A percentile compares a stretch with the other conserved stretches of the same genome.
These are phyloP conservation scores for Aelia acuminata DNA, from an alignment of 2,888 invertebrate species.

Conservation along the genomic window DNA sequence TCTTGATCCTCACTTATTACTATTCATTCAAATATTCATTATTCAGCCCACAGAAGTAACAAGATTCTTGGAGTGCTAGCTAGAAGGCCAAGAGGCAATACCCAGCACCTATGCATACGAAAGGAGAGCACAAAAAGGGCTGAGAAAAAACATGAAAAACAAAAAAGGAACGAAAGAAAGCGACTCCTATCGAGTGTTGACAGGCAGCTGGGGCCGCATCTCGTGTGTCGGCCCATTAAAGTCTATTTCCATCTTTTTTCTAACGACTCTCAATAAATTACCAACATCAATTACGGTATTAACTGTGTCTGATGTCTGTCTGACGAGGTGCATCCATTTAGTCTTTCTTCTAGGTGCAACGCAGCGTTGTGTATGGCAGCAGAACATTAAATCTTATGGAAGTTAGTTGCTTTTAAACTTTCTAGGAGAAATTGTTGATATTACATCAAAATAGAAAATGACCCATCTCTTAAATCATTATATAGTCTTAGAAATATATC, in stretches of 20 bases:
- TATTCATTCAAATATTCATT: slow-evolving; percentile 19
- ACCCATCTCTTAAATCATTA: too few relatives aligned
- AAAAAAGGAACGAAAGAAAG: neutral
- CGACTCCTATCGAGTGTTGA: neutral
- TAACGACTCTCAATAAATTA: slow-evolving; percentile 28
- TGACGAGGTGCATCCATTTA: neutral
- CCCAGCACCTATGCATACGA: slow-evolving; percentile 34
- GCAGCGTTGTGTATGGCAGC: neutral
- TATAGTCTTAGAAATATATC: too few relatives aligned
- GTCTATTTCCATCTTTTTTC: slow-evolving; percentile 21
- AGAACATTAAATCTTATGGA: too few relatives aligned
- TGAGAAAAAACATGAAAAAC: neutral
- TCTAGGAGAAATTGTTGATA: too few relatives aligned
- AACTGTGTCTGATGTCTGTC: slow-evolving; percentile 18
- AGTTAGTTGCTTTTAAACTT: too few relatives aligned
- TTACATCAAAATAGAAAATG: too few relatives aligned
- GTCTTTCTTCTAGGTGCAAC: neutral
- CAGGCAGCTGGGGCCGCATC: slow-evolving; percentile 10
- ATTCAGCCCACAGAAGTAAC: neutral
- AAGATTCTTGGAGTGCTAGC: neutral
- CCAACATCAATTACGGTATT: slow-evolving; percentile 44
- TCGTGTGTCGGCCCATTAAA: slow-evolving; percentile 19
- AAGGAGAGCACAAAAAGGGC: slow-evolving; percentile 33
- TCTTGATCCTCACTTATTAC: neutral
- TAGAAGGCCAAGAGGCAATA: neutral